Evolutionary conservation across 2,888 invertebrate genomes (phyloP).

Genomic region (Stenurella melanura): DNA sequence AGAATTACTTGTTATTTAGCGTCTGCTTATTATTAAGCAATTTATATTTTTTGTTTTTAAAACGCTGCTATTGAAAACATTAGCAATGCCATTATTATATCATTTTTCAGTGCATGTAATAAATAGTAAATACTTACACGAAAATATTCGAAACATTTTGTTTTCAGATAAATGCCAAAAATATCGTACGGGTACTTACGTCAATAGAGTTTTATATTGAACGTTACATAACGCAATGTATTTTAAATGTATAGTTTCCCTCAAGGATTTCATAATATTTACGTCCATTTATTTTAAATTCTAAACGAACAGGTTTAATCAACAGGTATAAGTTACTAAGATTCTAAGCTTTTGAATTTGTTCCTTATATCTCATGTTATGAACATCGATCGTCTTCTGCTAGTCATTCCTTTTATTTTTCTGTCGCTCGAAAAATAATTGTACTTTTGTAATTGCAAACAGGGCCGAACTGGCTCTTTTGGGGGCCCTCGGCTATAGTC

Average conservation of each 20-base stretch:
- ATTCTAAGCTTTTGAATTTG: no score
- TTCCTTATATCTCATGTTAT: no score
- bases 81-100: neutral
- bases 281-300: neutral
- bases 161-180: slow-evolving; percentile 21
- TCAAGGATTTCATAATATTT: neutral
- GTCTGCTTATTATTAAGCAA: neutral
- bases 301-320: no score
- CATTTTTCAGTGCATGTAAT: neutral
- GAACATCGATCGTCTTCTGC: no score
- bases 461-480: no score
- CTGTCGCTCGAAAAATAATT: no score
- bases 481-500: no score
- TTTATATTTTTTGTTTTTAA: neutral
- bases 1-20: neutral
- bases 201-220: neutral
- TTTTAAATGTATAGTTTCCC: neutral
- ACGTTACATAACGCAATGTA: neutral
- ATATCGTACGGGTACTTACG: neutral
- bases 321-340: no score
- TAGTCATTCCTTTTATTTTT: no score
- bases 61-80: no score
- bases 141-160: slow-evolving; percentile 15
- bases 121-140: slow-evolving; percentile 4
- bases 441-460: no score